These are phyloP conservation scores for Limnothrissa miodon DNA, from an alignment of 2,113 vertebrate species.

Conservation along the genomic window DNA sequence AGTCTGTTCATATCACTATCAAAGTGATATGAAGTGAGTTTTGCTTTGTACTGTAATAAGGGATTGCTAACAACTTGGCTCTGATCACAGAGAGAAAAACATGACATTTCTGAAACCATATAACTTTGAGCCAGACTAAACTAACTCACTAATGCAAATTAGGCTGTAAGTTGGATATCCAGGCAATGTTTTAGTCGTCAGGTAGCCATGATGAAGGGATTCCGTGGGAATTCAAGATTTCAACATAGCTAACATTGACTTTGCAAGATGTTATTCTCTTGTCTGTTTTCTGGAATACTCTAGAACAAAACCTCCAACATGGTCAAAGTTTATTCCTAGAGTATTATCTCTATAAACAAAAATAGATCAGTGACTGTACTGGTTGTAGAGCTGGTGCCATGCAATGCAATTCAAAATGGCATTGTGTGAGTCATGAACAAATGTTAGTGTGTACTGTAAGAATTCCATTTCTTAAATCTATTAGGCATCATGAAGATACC, in stretches of 20 bases:
- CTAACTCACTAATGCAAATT: not conserved
- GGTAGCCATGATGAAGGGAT: not conserved
- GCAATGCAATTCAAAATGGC: not conserved
- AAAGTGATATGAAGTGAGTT: no score
- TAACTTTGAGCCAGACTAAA: no score
- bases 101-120: no score
- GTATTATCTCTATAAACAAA: not conserved
- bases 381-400: not conserved
- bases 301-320: not conserved
- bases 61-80: not conserved
- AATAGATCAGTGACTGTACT: slow-evolving; percentile 8
- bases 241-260: not conserved
- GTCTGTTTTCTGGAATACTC: not conserved
- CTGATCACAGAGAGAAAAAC: no score
- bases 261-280: not conserved
- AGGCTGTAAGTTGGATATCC: not conserved
- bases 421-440: slow-evolving; percentile 12
- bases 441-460: not conserved
- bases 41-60: not conserved
- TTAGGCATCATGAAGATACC: not conserved
- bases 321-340: not conserved
- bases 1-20: no score
- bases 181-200: not conserved
- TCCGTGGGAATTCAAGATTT: not conserved
- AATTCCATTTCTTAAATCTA: not conserved